These are phyloP conservation scores for Drosophila kurseongensis DNA, from an alignment of 1,140 invertebrate genomes.

Conservation along the genomic window DNA sequence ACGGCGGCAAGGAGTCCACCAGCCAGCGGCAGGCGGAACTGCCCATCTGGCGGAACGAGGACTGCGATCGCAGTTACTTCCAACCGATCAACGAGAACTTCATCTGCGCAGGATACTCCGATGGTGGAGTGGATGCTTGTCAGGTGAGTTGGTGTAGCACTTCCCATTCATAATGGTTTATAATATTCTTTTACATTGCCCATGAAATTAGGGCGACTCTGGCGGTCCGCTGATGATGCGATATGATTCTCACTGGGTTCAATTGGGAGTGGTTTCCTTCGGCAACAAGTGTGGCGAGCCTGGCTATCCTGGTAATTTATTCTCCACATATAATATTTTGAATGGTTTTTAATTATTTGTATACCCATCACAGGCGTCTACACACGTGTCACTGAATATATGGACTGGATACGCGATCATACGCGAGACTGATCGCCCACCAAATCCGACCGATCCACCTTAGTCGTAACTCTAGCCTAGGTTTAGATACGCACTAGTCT, in stretches of 20 bases:
- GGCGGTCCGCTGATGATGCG: conserved; percentile 94
- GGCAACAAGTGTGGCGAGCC: conserved; percentile 96
- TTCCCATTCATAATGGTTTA: rapidly evolving
- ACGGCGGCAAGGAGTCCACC: conserved; percentile 93
- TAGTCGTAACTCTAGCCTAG: conserved; percentile 68
- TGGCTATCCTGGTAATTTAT: conserved; percentile 87
- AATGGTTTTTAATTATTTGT: no score
- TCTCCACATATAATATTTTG: no score
- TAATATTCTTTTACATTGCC: background rate
- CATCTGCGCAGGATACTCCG: conserved; percentile 94
- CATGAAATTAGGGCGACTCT: conserved; percentile 84
- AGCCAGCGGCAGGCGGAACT: conserved; percentile 92
- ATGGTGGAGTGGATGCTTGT: conserved; percentile 96
- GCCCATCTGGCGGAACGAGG: conserved; percentile 95
- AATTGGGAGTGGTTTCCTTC: conserved; percentile 95
- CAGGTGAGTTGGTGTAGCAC: conserved; percentile 87
- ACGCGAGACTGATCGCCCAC: conserved; percentile 65
- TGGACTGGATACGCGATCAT: conserved; percentile 84
- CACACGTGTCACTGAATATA: conserved; percentile 79
- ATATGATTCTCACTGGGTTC: conserved; percentile 90
- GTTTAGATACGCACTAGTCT: conserved; percentile 74
- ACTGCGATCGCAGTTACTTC: conserved; percentile 95
- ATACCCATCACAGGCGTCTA: conserved; percentile 86
- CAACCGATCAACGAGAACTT: conserved; percentile 96
- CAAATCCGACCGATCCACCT: conserved; percentile 7